Conservation (phyloP, 2,113 vertebrate species). For the Isurus oxyrinchus region DNA sequence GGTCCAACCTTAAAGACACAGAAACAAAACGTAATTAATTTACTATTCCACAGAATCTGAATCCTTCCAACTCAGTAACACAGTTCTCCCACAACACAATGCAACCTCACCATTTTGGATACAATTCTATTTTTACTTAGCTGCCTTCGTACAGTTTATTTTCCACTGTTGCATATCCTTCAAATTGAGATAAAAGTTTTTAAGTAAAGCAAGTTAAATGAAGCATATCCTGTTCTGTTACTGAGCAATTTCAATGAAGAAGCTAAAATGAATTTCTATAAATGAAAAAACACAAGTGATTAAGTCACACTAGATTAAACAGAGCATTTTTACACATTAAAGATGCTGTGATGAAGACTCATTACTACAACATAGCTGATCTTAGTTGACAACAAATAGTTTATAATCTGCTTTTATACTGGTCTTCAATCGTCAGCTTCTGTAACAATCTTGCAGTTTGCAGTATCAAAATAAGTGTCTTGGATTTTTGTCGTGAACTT, state of each 20-base stretch:
- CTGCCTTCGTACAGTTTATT: not conserved
- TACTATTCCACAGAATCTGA: no score
- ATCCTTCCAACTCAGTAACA: not conserved
- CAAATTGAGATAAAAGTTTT: not conserved
- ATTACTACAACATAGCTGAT: not conserved
- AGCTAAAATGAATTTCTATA: not conserved
- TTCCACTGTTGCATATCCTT: not conserved
- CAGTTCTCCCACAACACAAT: not conserved
- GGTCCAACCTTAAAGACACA: slow-evolving; percentile 78
- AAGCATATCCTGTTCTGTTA: not conserved
- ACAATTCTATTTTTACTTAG: not conserved
- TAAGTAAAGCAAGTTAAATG: not conserved
- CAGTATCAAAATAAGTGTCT: not conserved
- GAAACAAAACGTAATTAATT: not conserved
- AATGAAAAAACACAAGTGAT: not conserved
- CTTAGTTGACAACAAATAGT: not conserved
- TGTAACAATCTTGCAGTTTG: not conserved
- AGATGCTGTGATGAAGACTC: not conserved
- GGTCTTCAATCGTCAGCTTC: not conserved
- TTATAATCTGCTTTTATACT: not conserved
- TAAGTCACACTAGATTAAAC: no score
- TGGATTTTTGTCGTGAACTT: not conserved
- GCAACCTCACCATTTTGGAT: not conserved
- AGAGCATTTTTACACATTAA: not conserved
- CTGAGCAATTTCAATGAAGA: not conserved